Base-by-base conservation (phyloP, 1,140 invertebrate species). In the Dolichoris vasculosae region DNA sequence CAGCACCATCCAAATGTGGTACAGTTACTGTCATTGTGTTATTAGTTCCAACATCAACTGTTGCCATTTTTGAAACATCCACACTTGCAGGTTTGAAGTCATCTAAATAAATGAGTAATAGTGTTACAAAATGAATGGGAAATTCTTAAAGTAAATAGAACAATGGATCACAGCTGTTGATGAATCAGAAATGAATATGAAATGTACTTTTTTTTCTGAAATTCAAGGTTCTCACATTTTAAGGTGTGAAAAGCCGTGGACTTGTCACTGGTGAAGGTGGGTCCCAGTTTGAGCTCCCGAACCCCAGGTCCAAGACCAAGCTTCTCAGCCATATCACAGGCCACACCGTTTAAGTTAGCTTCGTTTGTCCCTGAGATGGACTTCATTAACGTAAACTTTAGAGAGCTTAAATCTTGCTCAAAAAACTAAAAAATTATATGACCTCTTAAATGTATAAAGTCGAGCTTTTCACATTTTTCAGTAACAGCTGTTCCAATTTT, bases 51-150 rank as follows among this genome's bases (percentile, higher is more conserved):
- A 99, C 96, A 91, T 98, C 97, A 40, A 99, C 95, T 35, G 95
- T 96, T 35, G 98, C 97, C 93, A 97, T 96, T 94, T 99, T 97
- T 85, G 96, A 97, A 26, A 96, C 96, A 93, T 99, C 98, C 63
- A 99, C 97, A 90, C 98, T 99, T 3, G 98, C 98, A 90, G 98
- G 98, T 92, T 99, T 99, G 92, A 99, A 99, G 94, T 99, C 98
- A 97, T 98, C 97, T 98, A 92, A 80, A 95, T 95, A 85, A 82
- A 78, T 40, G n/a, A 59, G 51, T 23, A 71, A 48, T 40, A 71
- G 67, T 23, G 32, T 51, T 23, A 82, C n/a, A 48, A 82, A 63
- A n/a, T 23, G 6, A 15, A 82, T 55, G 3, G 7, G 83, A 77
- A 76, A 82, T 46, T 30, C 26, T 32, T 71, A 13, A 76, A 43